Conservation (phyloP, 1,140 invertebrate genomes). For the Hypothenemus hampei region DNA sequence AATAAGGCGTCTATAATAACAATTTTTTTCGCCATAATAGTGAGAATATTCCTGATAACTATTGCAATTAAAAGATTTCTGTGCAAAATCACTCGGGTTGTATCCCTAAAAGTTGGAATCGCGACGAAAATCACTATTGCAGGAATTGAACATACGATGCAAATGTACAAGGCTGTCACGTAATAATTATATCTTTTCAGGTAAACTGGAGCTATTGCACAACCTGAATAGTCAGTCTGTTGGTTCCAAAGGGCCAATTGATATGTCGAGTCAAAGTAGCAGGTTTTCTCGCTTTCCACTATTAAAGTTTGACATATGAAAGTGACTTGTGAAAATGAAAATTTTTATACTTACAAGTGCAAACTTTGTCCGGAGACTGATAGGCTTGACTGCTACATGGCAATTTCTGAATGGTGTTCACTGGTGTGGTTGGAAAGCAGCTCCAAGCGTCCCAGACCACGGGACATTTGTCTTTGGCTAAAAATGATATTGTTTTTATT, state of each 20-base stretch:
- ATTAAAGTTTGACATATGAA: conserved; percentile 6
- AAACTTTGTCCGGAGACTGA: conserved; percentile 47
- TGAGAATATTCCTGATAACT: conserved; percentile 50
- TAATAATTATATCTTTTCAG: conserved; percentile 48
- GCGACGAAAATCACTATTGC: conserved; percentile 51
- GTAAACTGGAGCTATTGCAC: conserved; percentile 50
- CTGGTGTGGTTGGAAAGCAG: conserved; percentile 46
- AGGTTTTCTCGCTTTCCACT: conserved; percentile 48
- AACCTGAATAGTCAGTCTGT: conserved; percentile 51
- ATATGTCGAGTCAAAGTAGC: conserved; percentile 44
- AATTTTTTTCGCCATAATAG: conserved; percentile 50
- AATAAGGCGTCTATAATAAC: conserved; percentile 51
- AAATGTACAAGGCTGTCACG: conserved; percentile 47
- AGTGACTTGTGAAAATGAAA: conserved; percentile 1
- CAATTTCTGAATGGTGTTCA: conserved; percentile 39
- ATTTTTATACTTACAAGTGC: conserved; percentile 47
- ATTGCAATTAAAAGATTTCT: conserved; percentile 54
- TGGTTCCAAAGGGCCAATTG: conserved; percentile 44
- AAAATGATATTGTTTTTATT: background rate
- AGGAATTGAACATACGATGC: conserved; percentile 49
- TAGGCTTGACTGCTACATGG: conserved; percentile 52
- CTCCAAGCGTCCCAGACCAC: conserved; percentile 54
- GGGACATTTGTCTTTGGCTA: conserved; percentile 41
- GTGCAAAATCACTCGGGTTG: conserved; percentile 50
- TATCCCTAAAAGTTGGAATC: conserved; percentile 47